Base-by-base conservation (phyloP, 2,888 invertebrate species). In the Macaria notata region DNA sequence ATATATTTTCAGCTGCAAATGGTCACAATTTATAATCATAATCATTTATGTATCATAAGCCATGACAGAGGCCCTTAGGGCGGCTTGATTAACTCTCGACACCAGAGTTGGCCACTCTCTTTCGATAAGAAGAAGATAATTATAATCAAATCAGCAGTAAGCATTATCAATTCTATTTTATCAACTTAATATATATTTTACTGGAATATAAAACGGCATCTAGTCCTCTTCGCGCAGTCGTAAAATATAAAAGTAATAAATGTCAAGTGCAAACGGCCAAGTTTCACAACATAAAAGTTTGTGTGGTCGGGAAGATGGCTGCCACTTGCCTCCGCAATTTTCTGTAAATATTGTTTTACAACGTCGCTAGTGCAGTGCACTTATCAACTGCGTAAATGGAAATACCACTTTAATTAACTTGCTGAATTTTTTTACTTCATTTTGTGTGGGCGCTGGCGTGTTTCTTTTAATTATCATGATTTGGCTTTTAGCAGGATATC, bases 181-280 rank as follows among this genome's bases (percentile, higher is more conserved):
- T 41, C 1, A 41, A 41, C 41, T 41, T n/a, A 43, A 31, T 49
- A 38, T 33, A 60, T 64, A 49, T 52, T 68, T 62, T 45, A 58
- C 55, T 66, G 67, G 63, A 70, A 70, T 76, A 73, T 77, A 69
- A 65, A 71, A 69, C 66, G 76, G 73, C 76, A 75, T 79, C 80
- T 74, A 78, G 72, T 77, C 73, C 71, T 78, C 75, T 77, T 75
- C 76, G 69, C 64, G 67, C 69, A 76, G 72, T 80, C 84, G 80
- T 87, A 85, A 87, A 86, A 82, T 83, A 86, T 82, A 81, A 85
- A 84, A 81, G 85, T 79, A 84, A 86, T 88, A 88, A 87, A 85
- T 76, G 84, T 86, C 87, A 83, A 81, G 78, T 71, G 75, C 86
- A 88, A 84, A 83, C 83, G 82, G 79, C 78, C 72, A 83, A 86